These are phyloP conservation scores for Imbricaverruca yamaguchii DNA, from an alignment of 2,888 invertebrate species.

Conservation along the genomic window DNA sequence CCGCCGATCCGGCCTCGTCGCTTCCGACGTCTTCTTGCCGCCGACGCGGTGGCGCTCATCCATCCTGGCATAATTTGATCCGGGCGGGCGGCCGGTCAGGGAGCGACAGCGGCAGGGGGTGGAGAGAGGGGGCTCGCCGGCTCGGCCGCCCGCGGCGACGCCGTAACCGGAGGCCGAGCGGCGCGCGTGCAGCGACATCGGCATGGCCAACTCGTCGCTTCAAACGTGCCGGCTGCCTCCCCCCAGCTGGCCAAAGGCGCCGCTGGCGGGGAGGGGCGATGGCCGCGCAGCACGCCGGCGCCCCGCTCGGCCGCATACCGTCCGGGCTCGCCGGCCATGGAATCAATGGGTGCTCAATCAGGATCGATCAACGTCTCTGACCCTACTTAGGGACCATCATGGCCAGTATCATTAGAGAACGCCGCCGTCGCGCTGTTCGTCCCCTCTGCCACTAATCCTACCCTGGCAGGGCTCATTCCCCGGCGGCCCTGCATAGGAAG, in stretches of 20 bases:
- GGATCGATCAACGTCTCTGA: slow-evolving; percentile 23
- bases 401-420: slow-evolving; percentile 15
- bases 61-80: slow-evolving; percentile 20
- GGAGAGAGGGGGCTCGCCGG: background rate
- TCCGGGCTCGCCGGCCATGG: background rate
- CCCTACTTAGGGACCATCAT: slow-evolving; percentile 21
- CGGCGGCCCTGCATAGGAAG: background rate
- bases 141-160: background rate
- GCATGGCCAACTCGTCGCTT: background rate
- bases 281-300: background rate
- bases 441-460: background rate
- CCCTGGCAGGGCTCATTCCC: background rate
- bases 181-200: background rate
- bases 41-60: slow-evolving; percentile 4
- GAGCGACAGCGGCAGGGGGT: background rate
- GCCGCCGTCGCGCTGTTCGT: background rate
- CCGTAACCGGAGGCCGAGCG: background rate
- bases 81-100: background rate
- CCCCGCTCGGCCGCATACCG: background rate
- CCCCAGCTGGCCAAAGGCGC: background rate
- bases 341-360: slow-evolving; percentile 20
- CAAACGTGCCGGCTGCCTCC: background rate
- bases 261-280: too few relatives aligned
- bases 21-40: slow-evolving; percentile 12
- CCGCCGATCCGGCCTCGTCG: slow-evolving; percentile 9